phyloP scores from a whole-genome alignment of 1,140 invertebrate species.

The Leptinotarsa undecemlineata region DNA sequence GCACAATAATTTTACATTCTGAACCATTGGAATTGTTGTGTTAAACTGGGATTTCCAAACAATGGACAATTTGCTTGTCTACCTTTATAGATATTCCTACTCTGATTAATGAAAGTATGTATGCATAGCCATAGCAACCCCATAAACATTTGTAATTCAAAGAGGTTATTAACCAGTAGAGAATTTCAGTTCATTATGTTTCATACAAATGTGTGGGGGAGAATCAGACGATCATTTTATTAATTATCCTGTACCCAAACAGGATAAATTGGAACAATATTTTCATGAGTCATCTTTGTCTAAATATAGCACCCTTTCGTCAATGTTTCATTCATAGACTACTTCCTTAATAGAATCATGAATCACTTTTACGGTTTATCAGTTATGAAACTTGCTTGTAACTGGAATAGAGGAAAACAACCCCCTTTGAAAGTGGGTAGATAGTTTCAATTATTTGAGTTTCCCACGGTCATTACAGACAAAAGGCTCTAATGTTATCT shows the following conservation, averaged over 20 bases:
- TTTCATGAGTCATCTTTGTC: background rate
- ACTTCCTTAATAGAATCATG: background rate
- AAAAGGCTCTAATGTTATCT: too few relatives aligned
- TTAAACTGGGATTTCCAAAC: too few relatives aligned
- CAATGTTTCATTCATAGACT: background rate
- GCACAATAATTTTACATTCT: too few relatives aligned
- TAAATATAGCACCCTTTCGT: conserved; percentile 4
- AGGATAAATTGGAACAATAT: conserved; percentile 2
- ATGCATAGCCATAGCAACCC: background rate
- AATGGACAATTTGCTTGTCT: too few relatives aligned
- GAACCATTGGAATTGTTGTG: too few relatives aligned
- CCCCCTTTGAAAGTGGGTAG: too few relatives aligned
- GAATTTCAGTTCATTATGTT: background rate
- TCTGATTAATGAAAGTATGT: background rate
- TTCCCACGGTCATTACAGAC: too few relatives aligned
- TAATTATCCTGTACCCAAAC: background rate
- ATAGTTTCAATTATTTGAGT: too few relatives aligned
- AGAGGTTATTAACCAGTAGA: background rate
- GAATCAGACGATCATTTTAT: background rate
- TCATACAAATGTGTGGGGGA: background rate
- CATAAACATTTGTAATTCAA: background rate
- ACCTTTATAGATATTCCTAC: background rate
- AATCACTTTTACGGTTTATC: background rate
- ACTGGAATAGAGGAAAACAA: too few relatives aligned
- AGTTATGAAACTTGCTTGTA: too few relatives aligned